Evolutionary conservation across 2,113 vertebrate genomes (phyloP).

Genomic region (Gulo gulo): DNA sequence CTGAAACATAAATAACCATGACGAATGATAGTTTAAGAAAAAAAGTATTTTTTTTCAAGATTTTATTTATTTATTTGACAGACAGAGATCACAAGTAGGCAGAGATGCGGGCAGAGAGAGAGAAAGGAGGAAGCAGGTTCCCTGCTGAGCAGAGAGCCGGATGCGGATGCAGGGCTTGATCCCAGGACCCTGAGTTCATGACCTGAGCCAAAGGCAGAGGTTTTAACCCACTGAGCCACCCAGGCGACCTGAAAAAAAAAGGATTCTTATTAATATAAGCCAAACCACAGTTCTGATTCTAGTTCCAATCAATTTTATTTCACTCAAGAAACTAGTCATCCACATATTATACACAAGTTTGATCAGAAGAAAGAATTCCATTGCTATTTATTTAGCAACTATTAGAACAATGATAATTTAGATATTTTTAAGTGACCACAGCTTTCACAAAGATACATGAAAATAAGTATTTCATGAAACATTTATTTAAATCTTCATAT

Average conservation of each 20-base stretch:
- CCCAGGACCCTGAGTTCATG: too few relatives aligned
- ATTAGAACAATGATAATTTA: background rate
- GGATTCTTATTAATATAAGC: background rate
- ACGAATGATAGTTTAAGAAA: background rate
- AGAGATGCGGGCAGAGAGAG: too few relatives aligned
- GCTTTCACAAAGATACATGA: background rate
- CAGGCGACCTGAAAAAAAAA: background rate
- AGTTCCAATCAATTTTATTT: background rate
- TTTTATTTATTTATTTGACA: too few relatives aligned
- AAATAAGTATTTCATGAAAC: background rate
- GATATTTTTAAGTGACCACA: background rate
- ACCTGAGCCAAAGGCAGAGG: too few relatives aligned
- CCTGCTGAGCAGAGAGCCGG: too few relatives aligned
- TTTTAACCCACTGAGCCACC: too few relatives aligned
- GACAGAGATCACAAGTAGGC: too few relatives aligned
- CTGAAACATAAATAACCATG: background rate
- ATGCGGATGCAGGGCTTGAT: too few relatives aligned
- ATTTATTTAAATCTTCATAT: background rate
- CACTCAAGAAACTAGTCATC: background rate
- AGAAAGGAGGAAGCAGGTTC: too few relatives aligned
- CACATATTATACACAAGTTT: background rate
- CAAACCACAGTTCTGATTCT: background rate
- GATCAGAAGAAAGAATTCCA: background rate
- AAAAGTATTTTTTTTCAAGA: background rate
- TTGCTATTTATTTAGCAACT: background rate